phyloP scores from a whole-genome alignment of 2,888 invertebrate species.

The Leptodirus hochenwartii region DNA sequence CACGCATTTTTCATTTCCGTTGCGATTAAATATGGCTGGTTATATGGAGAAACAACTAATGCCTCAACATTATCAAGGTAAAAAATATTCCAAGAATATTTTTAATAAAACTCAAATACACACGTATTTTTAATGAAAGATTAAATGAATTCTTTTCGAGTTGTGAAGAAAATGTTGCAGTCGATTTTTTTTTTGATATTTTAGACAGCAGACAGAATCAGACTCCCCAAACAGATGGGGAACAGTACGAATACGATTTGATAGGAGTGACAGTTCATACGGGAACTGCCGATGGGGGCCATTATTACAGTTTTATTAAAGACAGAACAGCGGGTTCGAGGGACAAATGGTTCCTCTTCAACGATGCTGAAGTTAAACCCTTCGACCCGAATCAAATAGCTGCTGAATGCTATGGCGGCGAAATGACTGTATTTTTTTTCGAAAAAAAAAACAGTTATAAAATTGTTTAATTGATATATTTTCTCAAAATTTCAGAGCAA shows the following conservation, averaged over 20 bases:
- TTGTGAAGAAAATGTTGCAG: no score
- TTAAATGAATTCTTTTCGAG: no score
- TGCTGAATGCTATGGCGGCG: slow-evolving; percentile 91
- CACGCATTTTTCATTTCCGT: slow-evolving; percentile 90
- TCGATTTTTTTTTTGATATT: slow-evolving; percentile 6
- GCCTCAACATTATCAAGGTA: slow-evolving; percentile 72
- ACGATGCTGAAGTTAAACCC: slow-evolving; percentile 85
- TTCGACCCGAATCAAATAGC: slow-evolving; percentile 92
- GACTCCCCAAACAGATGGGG: slow-evolving; percentile 25
- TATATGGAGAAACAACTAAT: slow-evolving; percentile 88
- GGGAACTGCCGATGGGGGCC: slow-evolving; percentile 94
- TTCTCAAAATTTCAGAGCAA: slow-evolving; percentile 28
- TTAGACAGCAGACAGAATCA: slow-evolving; percentile 8
- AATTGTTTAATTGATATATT: slow-evolving; percentile 8
- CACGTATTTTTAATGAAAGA: no score
- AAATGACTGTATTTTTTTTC: slow-evolving; percentile 64
- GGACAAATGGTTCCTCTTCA: slow-evolving; percentile 86
- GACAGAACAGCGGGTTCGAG: slow-evolving; percentile 56
- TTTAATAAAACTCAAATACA: not conserved
- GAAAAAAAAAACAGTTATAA: not conserved
- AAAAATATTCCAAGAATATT: slow-evolving; percentile 6
- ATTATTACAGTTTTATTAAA: slow-evolving; percentile 90
- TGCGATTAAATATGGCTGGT: slow-evolving; percentile 83
- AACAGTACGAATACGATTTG: slow-evolving; percentile 51
- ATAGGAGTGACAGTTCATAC: slow-evolving; percentile 89